phyloP scores from a whole-genome alignment of 1,140 invertebrate genomes.

The Amyelois transitella region DNA sequence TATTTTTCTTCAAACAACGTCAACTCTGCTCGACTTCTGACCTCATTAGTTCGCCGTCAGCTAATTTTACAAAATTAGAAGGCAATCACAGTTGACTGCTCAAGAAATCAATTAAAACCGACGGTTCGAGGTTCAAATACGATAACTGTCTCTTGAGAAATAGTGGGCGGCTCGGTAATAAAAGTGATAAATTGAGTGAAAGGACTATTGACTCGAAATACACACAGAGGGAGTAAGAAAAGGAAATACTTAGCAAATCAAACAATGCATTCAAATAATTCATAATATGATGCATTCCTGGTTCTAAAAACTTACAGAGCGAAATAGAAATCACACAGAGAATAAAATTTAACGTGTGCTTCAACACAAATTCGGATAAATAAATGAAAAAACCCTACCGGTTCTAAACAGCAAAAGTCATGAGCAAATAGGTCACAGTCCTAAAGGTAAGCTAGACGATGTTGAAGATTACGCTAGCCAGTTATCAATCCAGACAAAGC shows the following conservation, averaged over 20 bases:
- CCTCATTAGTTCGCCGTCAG: neutral
- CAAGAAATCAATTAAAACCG: conserved; percentile 10
- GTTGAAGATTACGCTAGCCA: too few species aligned
- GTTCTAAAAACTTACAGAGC: too few species aligned
- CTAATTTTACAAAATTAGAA: neutral
- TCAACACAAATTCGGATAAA: too few species aligned
- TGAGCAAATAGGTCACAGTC: too few species aligned
- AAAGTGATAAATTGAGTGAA: conserved; percentile 15
- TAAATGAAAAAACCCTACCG: too few species aligned
- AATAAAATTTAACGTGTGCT: too few species aligned
- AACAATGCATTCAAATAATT: neutral
- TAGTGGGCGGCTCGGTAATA: conserved; percentile 5
- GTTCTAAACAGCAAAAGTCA: too few species aligned
- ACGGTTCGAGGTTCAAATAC: conserved; percentile 2
- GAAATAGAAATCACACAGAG: too few species aligned
- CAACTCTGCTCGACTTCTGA: neutral
- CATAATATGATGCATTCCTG: too few species aligned
- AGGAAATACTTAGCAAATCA: neutral
- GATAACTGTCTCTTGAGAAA: neutral
- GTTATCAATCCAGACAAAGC: too few species aligned
- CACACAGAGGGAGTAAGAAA: neutral
- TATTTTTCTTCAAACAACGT: neutral
- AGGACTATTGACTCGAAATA: conserved; percentile 8
- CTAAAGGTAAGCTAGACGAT: too few species aligned
- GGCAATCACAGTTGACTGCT: conserved; percentile 1